Percentiles rank a stretch among this genome's conserved stretches.
phyloP scores from a whole-genome alignment of 1,140 invertebrate species.

The Hirudo medicinalis region DNA sequence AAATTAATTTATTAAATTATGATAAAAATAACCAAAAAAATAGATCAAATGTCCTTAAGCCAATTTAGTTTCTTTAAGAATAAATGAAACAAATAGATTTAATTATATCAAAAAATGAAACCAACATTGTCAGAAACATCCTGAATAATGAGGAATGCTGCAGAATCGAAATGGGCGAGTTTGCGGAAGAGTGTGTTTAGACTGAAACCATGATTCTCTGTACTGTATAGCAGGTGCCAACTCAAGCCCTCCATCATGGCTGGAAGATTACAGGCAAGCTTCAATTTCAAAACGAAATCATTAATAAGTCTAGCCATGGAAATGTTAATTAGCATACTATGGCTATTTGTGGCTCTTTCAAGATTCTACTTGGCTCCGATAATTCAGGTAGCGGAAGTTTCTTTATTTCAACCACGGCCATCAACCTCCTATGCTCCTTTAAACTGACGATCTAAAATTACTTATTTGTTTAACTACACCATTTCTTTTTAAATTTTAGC shows the following conservation, averaged over 20 bases:
- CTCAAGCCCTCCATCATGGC: constrained; percentile 86
- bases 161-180: constrained; percentile 76
- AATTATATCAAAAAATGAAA: too few relatives aligned
- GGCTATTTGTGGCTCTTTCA: constrained; percentile 73
- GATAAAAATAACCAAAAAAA: too few relatives aligned
- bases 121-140: constrained; percentile 67
- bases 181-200: constrained; percentile 90
- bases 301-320: too few relatives aligned
- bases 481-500: neutral
- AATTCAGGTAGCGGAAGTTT: constrained; percentile 67
- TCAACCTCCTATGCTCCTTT: constrained; percentile 39
- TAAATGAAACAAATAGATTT: too few relatives aligned
- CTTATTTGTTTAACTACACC: neutral
- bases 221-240: constrained; percentile 88
- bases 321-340: constrained; percentile 30
- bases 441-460: constrained; percentile 33
- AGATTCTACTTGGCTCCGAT: constrained; percentile 61
- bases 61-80: too few relatives aligned
- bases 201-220: constrained; percentile 90
- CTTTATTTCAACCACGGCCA: constrained; percentile 44
- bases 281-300: constrained; percentile 10
- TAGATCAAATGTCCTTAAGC: too few relatives aligned
- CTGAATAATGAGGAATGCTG: constrained; percentile 78
- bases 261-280: constrained; percentile 63
- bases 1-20: too few relatives aligned